Evolutionary conservation across 2,797 vertebrate species (phyloP).

Genomic region (Eulemur coronatus): DNA sequence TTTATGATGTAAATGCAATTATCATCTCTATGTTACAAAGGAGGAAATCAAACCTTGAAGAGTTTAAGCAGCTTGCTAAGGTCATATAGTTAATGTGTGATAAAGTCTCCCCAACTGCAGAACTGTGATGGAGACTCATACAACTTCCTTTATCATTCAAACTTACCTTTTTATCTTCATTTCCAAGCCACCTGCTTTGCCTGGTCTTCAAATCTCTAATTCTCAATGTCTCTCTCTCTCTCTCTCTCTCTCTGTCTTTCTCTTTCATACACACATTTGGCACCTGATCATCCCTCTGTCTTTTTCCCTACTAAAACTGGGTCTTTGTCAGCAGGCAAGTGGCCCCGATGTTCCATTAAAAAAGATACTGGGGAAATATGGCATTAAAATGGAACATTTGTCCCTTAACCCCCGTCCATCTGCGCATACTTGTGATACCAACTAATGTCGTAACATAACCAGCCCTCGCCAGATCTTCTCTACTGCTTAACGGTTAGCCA

Average conservation of each 20-base stretch:
- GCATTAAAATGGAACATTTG: not conserved
- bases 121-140: not conserved
- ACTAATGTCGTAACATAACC: not conserved
- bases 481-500: not conserved
- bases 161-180: not conserved
- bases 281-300: not conserved
- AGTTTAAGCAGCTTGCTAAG: not conserved
- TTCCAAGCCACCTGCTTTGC: not conserved
- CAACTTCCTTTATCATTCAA: not conserved
- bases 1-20: not conserved
- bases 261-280: not conserved
- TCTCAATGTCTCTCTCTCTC: not conserved
- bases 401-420: not conserved
- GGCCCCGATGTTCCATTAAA: no score
- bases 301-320: not conserved
- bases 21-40: not conserved
- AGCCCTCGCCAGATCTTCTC: not conserved
- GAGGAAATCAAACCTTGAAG: not conserved
- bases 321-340: not conserved
- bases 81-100: not conserved
- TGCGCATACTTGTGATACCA: not conserved
- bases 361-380: not conserved
- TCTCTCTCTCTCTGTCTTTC: not conserved
- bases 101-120: not conserved
- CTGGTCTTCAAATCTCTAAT: not conserved